phyloP scores from a whole-genome alignment of 1,140 invertebrate species.

The Bilobella aurantiaca region DNA sequence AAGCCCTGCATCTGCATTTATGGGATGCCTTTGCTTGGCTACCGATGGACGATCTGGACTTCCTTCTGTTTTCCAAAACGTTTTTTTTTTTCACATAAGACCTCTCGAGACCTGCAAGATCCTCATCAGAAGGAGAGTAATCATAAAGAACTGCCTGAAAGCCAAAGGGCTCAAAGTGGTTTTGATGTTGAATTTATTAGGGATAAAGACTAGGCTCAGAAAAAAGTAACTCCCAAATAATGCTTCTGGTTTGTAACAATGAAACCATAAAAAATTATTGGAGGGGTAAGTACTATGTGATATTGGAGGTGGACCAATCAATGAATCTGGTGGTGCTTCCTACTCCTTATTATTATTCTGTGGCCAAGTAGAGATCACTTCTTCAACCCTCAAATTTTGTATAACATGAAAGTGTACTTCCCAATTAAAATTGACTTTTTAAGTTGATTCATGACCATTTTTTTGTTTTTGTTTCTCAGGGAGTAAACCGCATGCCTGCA shows the following conservation, averaged over 20 bases:
- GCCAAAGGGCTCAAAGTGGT: neutral
- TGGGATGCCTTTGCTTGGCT: too few relatives aligned
- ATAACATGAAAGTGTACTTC: neutral
- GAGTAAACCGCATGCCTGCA: conserved; percentile 47
- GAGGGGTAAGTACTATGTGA: neutral
- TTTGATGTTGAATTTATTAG: neutral
- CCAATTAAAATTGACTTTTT: neutral
- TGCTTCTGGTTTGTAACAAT: neutral
- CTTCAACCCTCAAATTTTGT: neutral
- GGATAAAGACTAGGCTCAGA: neutral
- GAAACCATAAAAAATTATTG: neutral
- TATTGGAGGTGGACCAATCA: neutral
- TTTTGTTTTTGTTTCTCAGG: conserved; percentile 37
- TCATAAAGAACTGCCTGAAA: neutral
- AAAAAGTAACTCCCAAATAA: neutral
- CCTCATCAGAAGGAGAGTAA: neutral
- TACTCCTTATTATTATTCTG: too few relatives aligned
- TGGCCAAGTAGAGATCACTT: neutral
- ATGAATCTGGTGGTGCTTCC: too few relatives aligned
- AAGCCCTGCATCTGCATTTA: too few relatives aligned
- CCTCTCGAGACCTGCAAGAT: too few relatives aligned
- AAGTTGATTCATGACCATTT: neutral
- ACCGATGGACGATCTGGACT: neutral
- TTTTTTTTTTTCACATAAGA: too few relatives aligned
- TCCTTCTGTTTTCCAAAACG: too few relatives aligned